Conservation (phyloP, 2,888 invertebrate genomes). For the Griposia aprilina region DNA sequence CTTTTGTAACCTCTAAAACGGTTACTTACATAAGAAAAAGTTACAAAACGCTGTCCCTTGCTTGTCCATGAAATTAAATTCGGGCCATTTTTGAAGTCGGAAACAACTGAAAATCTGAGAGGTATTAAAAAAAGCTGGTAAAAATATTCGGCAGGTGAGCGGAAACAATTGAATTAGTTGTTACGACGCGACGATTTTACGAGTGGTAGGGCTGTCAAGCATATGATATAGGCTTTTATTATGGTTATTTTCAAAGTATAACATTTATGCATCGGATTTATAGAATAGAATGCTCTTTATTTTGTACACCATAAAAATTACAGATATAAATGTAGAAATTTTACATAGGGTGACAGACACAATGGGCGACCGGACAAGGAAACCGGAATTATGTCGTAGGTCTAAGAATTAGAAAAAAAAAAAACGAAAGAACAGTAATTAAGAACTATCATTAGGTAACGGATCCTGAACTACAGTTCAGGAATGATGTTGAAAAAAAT, state of each 20-base stretch:
- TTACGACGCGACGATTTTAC: conserved; percentile 20
- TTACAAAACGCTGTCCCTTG: conserved; percentile 15
- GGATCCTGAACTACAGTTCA: not conserved
- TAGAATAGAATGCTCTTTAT: no score
- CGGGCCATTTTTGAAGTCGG: conserved; percentile 24
- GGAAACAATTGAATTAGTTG: conserved; percentile 47
- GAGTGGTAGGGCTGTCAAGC: conserved; percentile 27
- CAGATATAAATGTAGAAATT: no score
- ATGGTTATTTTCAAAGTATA: not conserved
- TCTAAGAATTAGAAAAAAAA: not conserved
- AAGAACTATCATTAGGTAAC: not conserved
- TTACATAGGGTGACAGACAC: no score
- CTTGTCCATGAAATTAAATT: conserved; percentile 10
- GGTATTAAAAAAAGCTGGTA: conserved; percentile 30
- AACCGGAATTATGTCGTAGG: not conserved
- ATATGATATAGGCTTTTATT: not conserved
- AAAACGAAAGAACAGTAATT: not conserved
- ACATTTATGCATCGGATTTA: not conserved
- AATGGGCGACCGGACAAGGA: not conserved
- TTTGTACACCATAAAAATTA: no score
- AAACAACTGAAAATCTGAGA: conserved; percentile 6
- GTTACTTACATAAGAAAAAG: conserved; percentile 29
- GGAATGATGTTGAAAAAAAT: no score
- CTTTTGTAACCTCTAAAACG: conserved; percentile 31
- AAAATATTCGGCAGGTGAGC: conserved; percentile 36